These are phyloP conservation scores for Netelia melanura DNA, from an alignment of 2,888 invertebrate species.

Conservation along the genomic window DNA sequence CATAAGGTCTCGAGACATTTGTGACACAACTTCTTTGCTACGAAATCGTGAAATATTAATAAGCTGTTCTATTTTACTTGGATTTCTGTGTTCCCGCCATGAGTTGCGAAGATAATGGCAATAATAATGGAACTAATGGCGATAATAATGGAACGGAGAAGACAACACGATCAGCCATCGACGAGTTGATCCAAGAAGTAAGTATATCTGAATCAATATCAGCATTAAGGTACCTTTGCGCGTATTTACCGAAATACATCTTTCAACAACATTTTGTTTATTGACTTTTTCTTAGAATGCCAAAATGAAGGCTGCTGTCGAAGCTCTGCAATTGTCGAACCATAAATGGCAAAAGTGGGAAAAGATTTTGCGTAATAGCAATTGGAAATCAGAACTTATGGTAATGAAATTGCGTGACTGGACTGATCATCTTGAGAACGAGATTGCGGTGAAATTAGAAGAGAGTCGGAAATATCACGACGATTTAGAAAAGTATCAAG, in stretches of 20 bases:
- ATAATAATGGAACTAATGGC: slow-evolving; percentile 19
- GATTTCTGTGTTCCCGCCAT: neutral
- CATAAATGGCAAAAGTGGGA: slow-evolving; percentile 52
- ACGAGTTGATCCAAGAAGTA: slow-evolving; percentile 42
- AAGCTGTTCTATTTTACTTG: neutral
- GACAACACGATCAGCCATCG: slow-evolving; percentile 23
- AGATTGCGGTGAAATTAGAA: slow-evolving; percentile 31
- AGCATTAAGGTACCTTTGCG: neutral
- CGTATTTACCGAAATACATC: neutral
- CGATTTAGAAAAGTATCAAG: slow-evolving; percentile 38
- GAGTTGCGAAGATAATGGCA: slow-evolving; percentile 10
- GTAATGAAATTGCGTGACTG: slow-evolving; percentile 32
- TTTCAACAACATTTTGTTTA: neutral
- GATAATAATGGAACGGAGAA: slow-evolving; percentile 32
- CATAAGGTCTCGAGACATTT: neutral
- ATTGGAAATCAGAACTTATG: slow-evolving; percentile 59
- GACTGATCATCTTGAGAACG: slow-evolving; percentile 32
- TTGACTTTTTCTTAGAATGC: slow-evolving; percentile 25
- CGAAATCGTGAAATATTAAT: neutral
- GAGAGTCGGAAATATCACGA: slow-evolving; percentile 47
- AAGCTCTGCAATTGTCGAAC: slow-evolving; percentile 43
- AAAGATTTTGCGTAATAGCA: slow-evolving; percentile 38
- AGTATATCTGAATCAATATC: neutral
- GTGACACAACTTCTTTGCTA: neutral
- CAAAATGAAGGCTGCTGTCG: slow-evolving; percentile 38